Evolutionary conservation across 2,113 vertebrate species (phyloP).

Genomic region (Lepus timidus): DNA sequence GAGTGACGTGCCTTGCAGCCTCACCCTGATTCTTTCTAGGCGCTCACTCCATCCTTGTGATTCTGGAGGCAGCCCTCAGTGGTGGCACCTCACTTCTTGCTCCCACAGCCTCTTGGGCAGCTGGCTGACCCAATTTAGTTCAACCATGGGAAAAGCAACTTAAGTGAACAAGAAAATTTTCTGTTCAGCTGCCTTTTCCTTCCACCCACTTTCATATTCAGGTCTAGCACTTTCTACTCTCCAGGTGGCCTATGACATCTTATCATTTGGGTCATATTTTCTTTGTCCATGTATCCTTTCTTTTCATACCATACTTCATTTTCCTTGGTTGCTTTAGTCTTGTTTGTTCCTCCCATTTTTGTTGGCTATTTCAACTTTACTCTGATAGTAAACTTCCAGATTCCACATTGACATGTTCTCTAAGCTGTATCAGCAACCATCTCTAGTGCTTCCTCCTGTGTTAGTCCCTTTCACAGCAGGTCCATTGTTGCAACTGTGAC

Average conservation of each 20-base stretch:
- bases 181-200: neutral
- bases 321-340: neutral
- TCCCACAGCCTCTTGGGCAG: neutral
- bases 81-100: neutral
- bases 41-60: neutral
- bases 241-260: neutral
- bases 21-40: constrained; percentile 15
- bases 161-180: neutral
- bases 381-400: neutral
- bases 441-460: neutral
- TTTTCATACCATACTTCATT: neutral
- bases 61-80: neutral
- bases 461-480: neutral
- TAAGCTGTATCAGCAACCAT: neutral
- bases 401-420: neutral
- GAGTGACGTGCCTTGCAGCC: neutral
- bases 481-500: neutral
- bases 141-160: neutral
- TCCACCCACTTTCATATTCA: neutral
- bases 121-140: neutral
- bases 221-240: neutral
- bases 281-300: neutral
- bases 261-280: neutral
- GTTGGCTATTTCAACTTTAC: neutral
- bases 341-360: neutral